phyloP scores from a whole-genome alignment of 2,888 invertebrate species.

The Trichopria drosophilae region DNA sequence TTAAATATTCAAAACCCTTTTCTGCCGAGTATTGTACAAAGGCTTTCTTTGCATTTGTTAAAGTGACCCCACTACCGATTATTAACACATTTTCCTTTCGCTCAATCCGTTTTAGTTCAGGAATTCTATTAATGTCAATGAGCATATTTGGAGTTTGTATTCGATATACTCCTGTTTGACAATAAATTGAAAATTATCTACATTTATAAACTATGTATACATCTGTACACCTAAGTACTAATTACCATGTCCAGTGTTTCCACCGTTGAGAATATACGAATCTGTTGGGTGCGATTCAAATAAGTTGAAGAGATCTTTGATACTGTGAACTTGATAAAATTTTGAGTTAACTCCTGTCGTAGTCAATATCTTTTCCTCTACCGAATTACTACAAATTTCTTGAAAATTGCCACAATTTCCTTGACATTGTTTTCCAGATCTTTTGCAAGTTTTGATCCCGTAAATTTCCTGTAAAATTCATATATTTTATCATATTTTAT shows the following conservation, averaged over 20 bases:
- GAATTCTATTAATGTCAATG: constrained; percentile 61
- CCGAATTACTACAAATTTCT: no score
- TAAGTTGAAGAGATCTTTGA: constrained; percentile 65
- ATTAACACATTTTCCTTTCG: constrained; percentile 49
- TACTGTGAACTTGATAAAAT: constrained; percentile 65
- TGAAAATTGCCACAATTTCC: no score
- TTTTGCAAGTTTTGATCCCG: no score
- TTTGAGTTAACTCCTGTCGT: no score
- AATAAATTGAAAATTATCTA: no score
- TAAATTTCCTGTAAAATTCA: no score
- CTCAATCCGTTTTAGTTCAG: constrained; percentile 55
- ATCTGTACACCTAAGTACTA: not conserved
- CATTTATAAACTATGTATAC: not conserved
- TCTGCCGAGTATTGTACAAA: constrained; percentile 58
- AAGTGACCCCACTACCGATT: constrained; percentile 65
- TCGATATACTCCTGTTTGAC: constrained; percentile 59
- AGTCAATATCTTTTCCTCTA: no score
- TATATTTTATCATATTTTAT: no score
- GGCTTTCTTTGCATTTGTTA: constrained; percentile 63
- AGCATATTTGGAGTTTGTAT: constrained; percentile 55
- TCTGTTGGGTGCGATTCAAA: constrained; percentile 60
- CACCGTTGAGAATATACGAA: constrained; percentile 68
- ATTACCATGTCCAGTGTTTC: constrained; percentile 76
- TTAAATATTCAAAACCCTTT: constrained; percentile 64
- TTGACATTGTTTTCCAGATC: no score